Base-by-base conservation (phyloP, 1,140 invertebrate genomes). In the Hypsibius dujardini region DNA sequence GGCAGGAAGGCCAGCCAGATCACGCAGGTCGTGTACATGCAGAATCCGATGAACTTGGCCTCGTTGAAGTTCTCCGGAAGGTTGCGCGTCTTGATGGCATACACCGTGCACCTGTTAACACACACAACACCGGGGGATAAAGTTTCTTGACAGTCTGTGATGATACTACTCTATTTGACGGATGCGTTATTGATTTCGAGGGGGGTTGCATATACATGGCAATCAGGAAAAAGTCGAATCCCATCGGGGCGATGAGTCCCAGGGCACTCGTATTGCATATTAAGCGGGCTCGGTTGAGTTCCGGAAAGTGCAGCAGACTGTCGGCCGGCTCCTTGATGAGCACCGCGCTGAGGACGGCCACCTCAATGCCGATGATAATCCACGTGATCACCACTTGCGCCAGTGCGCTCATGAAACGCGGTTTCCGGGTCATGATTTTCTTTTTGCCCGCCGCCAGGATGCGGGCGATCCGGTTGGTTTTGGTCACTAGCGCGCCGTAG, bases 21-120 rank as follows among this genome's bases (percentile, higher is more conserved):
- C 15, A 92, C 88, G 74, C 89, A 87, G 0, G 89, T 92, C 0
- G 89, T 89, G 77, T 91, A 92, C 88, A 90, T 90, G 1, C 88
- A 87, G 74, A 89, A 89, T 14, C 87, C 88, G 73, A 89, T 89
- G 75, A 88, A 89, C 78, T 88, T 88, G 0, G 87, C 87, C 77
- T 89, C 88, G 79, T 91, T 92, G 77, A 91, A 91, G 77, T 91
- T 92, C 79, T 90, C 90, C 0, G 90, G 90, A 59, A 92, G 84
- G 76, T 90, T 90, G 15, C 90, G 79, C 0, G 90, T 91, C 79
- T 90, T 90, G 7, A 92, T 81, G 1, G 90, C 90, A 78, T 90
- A 91, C 7, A 89, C 78, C 1, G 89, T 91, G 75, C 90, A 91
- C 28, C 28, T 28, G 28, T 28, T 28, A 28, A 28, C 28, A 28